Conservation (phyloP, 2,797 vertebrate genomes). For the Rallus crepitans region DNA sequence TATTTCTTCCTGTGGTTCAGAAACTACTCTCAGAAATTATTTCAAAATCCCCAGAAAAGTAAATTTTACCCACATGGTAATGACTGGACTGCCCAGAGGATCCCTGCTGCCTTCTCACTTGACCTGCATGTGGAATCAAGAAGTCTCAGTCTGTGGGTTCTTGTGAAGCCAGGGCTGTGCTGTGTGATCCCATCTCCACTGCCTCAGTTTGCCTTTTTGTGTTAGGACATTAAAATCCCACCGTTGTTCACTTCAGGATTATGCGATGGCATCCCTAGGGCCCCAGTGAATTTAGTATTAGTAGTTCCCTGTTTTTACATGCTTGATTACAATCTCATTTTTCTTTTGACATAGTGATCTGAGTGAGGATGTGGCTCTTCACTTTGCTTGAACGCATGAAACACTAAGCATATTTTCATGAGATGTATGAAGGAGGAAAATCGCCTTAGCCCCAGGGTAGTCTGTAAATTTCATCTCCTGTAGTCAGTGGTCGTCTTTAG, state of each 20-base stretch:
- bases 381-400: not conserved
- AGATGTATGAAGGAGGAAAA: not conserved
- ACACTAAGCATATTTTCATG: conserved; percentile 2
- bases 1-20: not conserved
- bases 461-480: not conserved
- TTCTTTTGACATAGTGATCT: not conserved
- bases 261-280: not conserved
- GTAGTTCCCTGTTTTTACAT: not conserved
- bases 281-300: not conserved
- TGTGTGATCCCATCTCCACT: not conserved
- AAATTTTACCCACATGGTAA: not conserved
- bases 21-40: not conserved
- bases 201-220: not conserved
- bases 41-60: not conserved
- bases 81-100: not conserved
- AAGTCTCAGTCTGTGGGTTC: not conserved
- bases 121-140: not conserved
- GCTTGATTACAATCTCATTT: not conserved
- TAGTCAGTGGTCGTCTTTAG: not conserved
- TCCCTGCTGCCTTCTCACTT: not conserved
- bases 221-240: not conserved
- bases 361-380: not conserved
- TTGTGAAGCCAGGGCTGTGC: not conserved
- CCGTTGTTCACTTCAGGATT: not conserved
- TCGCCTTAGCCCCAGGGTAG: not conserved